Conservation (phyloP, 2,797 vertebrate genomes). For the Coccyzus lansbergi region DNA sequence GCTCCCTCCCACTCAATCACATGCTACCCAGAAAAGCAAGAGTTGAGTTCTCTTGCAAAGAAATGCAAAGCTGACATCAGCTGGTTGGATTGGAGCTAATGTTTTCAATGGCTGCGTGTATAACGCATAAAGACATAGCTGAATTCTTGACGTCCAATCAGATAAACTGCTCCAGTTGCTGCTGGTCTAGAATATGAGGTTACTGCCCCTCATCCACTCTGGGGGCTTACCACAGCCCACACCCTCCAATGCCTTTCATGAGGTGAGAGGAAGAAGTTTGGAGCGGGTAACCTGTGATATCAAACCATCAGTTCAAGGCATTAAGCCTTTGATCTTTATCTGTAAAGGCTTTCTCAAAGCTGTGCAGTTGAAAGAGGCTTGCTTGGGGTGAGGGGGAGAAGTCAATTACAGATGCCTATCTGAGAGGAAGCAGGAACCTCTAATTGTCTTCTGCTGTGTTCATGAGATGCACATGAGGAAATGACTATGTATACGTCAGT, state of each 20-base stretch:
- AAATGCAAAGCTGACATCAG: not conserved
- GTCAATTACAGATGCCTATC: not conserved
- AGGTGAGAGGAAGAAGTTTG: not conserved
- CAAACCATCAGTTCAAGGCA: not conserved
- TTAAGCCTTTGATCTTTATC: slow-evolving; percentile 14
- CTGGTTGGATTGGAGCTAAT: not conserved
- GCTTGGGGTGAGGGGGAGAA: not conserved
- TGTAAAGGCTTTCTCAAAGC: slow-evolving; percentile 9
- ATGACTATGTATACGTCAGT: not conserved
- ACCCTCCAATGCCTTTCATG: not conserved
- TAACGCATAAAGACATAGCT: not conserved
- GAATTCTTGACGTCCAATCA: not conserved
- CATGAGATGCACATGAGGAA: not conserved
- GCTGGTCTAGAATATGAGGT: not conserved
- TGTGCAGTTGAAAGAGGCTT: slow-evolving; percentile 13
- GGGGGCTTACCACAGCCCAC: not conserved
- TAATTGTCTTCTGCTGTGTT: not conserved
- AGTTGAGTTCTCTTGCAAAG: not conserved
- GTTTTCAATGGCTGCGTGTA: not conserved
- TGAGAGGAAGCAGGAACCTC: not conserved
- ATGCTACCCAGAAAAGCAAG: not conserved
- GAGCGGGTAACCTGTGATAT: not conserved
- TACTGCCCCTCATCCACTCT: not conserved
- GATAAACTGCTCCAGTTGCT: not conserved
- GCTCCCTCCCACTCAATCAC: rapidly evolving